A percentile compares a stretch with the other conserved stretches of the same genome.
Conservation (phyloP, 2,797 vertebrate species). For the Sebastes hubbsi region DNA sequence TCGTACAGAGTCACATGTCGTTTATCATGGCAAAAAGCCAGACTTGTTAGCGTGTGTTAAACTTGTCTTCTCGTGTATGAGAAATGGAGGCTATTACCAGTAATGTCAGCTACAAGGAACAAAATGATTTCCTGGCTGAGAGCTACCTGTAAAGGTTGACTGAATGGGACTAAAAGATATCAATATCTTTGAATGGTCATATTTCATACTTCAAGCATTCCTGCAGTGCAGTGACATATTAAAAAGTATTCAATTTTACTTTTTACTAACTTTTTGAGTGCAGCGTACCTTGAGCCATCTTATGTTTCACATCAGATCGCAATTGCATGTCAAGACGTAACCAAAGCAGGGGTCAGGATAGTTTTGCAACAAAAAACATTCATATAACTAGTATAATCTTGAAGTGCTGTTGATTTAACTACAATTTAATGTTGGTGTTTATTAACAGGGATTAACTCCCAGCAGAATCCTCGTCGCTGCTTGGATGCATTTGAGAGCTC, state of each 20-base stretch:
- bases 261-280: background rate
- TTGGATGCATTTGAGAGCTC: background rate
- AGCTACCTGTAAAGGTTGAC: background rate
- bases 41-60: conserved; percentile 51
- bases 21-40: conserved; percentile 62
- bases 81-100: conserved; percentile 43
- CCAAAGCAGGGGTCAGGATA: background rate
- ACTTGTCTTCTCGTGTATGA: conserved; percentile 40
- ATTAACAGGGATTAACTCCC: background rate
- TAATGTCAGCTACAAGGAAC: background rate
- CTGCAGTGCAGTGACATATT: background rate
- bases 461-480: background rate
- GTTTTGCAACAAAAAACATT: background rate
- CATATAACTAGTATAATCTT: background rate
- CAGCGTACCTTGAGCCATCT: background rate
- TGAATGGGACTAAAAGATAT: background rate
- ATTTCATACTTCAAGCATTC: background rate
- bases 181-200: background rate
- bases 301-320: background rate
- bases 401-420: background rate
- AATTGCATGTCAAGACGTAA: background rate
- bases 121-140: background rate
- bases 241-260: background rate
- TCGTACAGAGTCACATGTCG: conserved; percentile 30
- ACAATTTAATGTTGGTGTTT: background rate